phyloP scores from a whole-genome alignment of 1,140 invertebrate genomes.

The Caerostris darwini region DNA sequence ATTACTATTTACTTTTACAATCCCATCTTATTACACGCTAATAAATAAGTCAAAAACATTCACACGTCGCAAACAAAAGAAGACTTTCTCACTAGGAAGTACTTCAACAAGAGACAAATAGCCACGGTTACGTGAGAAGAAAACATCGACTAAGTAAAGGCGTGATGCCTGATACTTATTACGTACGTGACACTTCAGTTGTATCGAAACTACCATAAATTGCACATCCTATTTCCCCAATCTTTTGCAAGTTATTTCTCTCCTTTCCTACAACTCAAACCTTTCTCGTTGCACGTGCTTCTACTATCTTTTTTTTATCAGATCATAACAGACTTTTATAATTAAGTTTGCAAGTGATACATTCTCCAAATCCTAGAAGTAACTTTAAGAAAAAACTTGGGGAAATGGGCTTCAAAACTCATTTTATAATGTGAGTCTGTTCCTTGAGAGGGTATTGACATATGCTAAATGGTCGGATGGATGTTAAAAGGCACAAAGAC shows the following conservation, averaged over 20 bases:
- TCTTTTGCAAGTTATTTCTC: neutral
- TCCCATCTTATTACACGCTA: too few relatives aligned
- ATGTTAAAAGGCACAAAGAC: neutral
- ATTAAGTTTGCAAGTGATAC: neutral
- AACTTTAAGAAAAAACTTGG: neutral
- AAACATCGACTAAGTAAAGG: neutral
- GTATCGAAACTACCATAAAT: neutral
- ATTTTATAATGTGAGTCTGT: neutral
- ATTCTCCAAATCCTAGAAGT: neutral
- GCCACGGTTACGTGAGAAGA: neutral
- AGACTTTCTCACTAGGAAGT: neutral
- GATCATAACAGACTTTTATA: neutral
- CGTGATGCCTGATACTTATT: neutral
- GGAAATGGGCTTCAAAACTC: neutral
- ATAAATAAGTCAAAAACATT: too few relatives aligned
- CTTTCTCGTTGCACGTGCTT: neutral
- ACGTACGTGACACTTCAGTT: neutral
- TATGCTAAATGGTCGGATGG: neutral
- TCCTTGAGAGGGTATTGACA: conserved; percentile 5
- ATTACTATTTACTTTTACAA: too few relatives aligned
- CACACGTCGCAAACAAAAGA: too few relatives aligned
- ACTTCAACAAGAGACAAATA: neutral
- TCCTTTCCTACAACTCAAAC: neutral
- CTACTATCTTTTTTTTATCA: neutral
- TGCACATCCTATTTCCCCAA: neutral